These are phyloP conservation scores for Drosophila yakuba DNA, from an alignment of 1,140 invertebrate genomes.

Conservation along the genomic window DNA sequence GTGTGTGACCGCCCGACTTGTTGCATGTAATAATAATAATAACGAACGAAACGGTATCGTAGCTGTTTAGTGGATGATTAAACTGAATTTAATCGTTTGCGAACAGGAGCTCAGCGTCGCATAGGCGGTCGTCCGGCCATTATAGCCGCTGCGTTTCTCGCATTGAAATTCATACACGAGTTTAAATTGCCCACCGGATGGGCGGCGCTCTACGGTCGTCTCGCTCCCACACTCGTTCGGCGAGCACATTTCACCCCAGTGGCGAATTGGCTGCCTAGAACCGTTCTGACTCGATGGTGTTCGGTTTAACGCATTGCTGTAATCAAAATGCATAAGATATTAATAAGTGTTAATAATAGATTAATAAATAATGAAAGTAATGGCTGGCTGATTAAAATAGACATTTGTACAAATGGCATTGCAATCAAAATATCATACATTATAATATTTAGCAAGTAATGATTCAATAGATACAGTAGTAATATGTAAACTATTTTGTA, in stretches of 20 bases:
- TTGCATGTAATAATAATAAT: constrained; percentile 83
- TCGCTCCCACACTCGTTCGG: constrained; percentile 37
- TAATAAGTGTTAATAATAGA: too few relatives aligned
- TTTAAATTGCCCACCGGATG: constrained; percentile 68
- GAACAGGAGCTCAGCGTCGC: constrained; percentile 78
- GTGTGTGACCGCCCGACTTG: constrained; percentile 53
- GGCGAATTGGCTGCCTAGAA: constrained; percentile 42
- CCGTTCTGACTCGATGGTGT: neutral
- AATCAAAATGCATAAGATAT: too few relatives aligned
- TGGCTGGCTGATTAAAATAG: too few relatives aligned
- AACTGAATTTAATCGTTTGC: constrained; percentile 85
- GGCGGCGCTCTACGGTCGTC: constrained; percentile 48
- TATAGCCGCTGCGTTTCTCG: constrained; percentile 58
- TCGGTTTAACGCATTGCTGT: too few relatives aligned
- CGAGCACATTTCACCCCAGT: constrained; percentile 20
- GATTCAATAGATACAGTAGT: too few relatives aligned
- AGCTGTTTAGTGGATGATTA: constrained; percentile 84
- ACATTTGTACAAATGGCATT: too few relatives aligned
- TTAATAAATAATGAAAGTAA: too few relatives aligned
- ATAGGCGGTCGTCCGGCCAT: constrained; percentile 27
- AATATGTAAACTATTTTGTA: too few relatives aligned
- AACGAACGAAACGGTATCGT: constrained; percentile 83
- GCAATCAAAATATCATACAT: too few relatives aligned
- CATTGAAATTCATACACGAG: constrained; percentile 73
- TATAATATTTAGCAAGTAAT: too few relatives aligned